phyloP scores from a whole-genome alignment of 2,888 invertebrate species.

The Caenorhabditis sp. region DNA sequence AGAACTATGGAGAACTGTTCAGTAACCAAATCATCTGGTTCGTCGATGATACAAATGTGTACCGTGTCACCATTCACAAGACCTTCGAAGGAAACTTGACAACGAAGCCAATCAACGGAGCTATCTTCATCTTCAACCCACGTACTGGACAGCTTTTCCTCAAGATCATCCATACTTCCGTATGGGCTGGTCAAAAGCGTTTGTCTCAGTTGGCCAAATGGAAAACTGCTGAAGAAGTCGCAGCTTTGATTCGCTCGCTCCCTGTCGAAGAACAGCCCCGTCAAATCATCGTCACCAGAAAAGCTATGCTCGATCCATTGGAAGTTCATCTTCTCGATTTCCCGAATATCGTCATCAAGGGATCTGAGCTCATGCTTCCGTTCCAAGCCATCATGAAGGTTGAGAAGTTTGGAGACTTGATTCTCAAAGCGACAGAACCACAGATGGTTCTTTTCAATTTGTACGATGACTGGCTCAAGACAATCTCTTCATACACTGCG shows the following conservation, averaged over 20 bases:
- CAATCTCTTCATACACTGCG: constrained; percentile 98
- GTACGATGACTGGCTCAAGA: constrained; percentile 99
- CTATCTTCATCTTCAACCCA: constrained; percentile 99
- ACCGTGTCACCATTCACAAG: constrained; percentile 99
- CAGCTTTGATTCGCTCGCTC: constrained; percentile 96
- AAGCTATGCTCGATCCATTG: constrained; percentile 99
- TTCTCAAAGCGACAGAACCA: constrained; percentile 98
- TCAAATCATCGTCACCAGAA: constrained; percentile 99
- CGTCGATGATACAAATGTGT: constrained; percentile 99
- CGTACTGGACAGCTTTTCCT: constrained; percentile 97
- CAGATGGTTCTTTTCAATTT: constrained; percentile 99
- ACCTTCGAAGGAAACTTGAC: constrained; percentile 99
- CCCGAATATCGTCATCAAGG: constrained; percentile 99
- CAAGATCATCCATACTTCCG: constrained; percentile 99
- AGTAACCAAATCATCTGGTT: constrained; percentile 99
- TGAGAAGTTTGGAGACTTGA: constrained; percentile 99
- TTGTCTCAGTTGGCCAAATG: constrained; percentile 99
- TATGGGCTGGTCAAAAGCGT: constrained; percentile 99
- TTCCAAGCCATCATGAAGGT: constrained; percentile 90
- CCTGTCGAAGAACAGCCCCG: constrained; percentile 99
- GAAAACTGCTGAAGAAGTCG: constrained; percentile 99
- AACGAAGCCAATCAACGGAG: constrained; percentile 99
- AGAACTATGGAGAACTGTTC: constrained; percentile 99
- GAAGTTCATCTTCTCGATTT: constrained; percentile 98
- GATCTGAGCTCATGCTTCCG: constrained; percentile 97